Evolutionary conservation across 2,797 vertebrate species (phyloP).

Genomic region (Falco naumanni): DNA sequence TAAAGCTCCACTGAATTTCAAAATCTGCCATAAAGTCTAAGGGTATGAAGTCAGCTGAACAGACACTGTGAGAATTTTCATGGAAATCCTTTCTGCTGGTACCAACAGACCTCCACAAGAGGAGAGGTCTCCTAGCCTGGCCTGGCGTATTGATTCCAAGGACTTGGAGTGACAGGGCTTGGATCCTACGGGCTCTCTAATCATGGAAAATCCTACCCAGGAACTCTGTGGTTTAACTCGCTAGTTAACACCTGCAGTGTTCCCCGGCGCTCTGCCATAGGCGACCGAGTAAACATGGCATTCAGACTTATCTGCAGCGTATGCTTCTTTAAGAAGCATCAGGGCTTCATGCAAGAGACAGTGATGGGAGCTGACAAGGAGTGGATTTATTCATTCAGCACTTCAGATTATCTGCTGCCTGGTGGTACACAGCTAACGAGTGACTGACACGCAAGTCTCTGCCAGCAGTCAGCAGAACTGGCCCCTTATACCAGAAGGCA

Average conservation of each 20-base stretch:
- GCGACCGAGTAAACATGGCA: not conserved
- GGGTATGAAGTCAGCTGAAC: not conserved
- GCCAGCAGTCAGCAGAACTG: conserved; percentile 41
- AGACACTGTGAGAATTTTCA: not conserved
- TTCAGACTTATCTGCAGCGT: not conserved
- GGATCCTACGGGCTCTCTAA: not conserved
- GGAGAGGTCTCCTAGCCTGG: not conserved
- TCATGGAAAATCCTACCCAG: not conserved
- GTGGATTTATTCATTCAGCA: conserved; percentile 60
- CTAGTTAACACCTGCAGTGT: not conserved
- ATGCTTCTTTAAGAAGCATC: conserved; percentile 57
- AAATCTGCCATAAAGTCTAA: not conserved
- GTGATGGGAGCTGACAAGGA: conserved; percentile 70
- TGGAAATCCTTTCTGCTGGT: not conserved
- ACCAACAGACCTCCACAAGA: not conserved
- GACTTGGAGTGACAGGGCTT: not conserved
- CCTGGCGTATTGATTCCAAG: not conserved
- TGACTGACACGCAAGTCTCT: conserved; percentile 16
- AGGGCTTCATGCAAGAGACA: conserved; percentile 12
- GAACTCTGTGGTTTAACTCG: not conserved
- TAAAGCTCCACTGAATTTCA: not conserved
- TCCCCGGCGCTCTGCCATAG: not conserved
- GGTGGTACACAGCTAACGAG: conserved; percentile 18
- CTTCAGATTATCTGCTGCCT: conserved; percentile 46
- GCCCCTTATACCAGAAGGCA: not conserved